A percentile compares a stretch with the other conserved stretches of the same genome.
Conservation (phyloP, 2,113 vertebrate genomes). For the Campylomormyrus tamandua region DNA sequence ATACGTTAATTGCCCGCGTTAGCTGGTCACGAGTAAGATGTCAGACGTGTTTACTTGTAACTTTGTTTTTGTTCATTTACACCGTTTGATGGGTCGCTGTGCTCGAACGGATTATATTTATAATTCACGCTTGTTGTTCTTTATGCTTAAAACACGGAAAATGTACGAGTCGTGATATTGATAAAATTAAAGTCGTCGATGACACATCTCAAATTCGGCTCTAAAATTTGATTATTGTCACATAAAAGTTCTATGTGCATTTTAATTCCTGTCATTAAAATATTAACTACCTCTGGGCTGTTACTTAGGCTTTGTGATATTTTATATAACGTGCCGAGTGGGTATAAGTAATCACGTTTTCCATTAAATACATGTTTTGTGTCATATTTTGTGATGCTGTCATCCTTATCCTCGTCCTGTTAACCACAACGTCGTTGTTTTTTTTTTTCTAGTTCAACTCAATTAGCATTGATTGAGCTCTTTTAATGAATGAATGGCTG, state of each 20-base stretch:
- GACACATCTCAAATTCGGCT: background rate
- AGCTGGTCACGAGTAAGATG: background rate
- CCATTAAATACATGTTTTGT: background rate
- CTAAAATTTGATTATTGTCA: background rate
- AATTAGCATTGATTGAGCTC: background rate
- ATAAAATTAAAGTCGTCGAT: background rate
- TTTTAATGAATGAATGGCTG: background rate
- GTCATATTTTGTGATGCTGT: background rate
- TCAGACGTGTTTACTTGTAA: background rate
- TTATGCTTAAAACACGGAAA: background rate
- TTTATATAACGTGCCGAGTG: background rate
- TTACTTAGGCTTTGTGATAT: background rate
- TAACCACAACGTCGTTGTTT: background rate
- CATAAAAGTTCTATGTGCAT: background rate
- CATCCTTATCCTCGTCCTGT: background rate
- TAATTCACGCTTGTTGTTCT: background rate
- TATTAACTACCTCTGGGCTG: background rate
- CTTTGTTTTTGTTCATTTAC: background rate
- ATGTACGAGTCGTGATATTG: background rate
- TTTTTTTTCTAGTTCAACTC: background rate
- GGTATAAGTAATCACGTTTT: background rate
- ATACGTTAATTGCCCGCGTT: background rate
- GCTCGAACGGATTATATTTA: background rate
- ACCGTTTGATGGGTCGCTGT: background rate
- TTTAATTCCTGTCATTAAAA: background rate